Conservation (phyloP, 2,113 vertebrate species). For the Silurus glanis region DNA sequence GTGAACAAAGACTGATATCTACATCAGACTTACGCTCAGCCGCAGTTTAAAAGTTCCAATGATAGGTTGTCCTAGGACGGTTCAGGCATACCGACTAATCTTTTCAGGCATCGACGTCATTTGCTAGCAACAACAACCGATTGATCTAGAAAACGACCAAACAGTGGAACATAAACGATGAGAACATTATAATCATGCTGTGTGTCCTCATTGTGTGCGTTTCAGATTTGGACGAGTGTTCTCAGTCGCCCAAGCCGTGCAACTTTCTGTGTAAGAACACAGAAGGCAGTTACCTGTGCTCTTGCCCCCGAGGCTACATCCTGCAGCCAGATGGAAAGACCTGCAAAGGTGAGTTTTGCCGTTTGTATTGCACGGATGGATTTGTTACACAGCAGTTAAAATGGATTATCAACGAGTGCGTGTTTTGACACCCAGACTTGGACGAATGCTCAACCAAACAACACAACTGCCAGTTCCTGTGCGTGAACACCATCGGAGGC, state of each 20-base stretch:
- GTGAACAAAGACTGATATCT: no score
- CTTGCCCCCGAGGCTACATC: constrained; percentile 88
- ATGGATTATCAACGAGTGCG: background rate
- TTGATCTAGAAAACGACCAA: background rate
- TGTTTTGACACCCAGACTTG: constrained; percentile 74
- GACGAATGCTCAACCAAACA: constrained; percentile 92
- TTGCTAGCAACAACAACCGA: background rate
- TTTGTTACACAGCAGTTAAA: background rate
- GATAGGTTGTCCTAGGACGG: no score
- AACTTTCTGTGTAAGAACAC: constrained; percentile 97
- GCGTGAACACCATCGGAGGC: constrained; percentile 85
- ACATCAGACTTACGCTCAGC: no score
- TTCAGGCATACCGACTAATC: no score
- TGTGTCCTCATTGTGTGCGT: background rate
- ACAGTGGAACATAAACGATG: background rate
- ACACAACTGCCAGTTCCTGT: constrained; percentile 97
- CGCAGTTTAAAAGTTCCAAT: no score
- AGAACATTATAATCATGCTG: background rate
- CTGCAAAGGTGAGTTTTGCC: constrained; percentile 82
- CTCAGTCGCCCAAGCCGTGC: constrained; percentile 85
- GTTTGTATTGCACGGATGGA: background rate
- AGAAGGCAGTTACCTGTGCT: constrained; percentile 91
- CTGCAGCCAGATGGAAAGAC: constrained; percentile 88
- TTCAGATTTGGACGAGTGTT: constrained; percentile 89
- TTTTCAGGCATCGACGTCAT: no score